Conservation (phyloP, 1,140 invertebrate species). For the Cyrtorhinus lividipennis region DNA sequence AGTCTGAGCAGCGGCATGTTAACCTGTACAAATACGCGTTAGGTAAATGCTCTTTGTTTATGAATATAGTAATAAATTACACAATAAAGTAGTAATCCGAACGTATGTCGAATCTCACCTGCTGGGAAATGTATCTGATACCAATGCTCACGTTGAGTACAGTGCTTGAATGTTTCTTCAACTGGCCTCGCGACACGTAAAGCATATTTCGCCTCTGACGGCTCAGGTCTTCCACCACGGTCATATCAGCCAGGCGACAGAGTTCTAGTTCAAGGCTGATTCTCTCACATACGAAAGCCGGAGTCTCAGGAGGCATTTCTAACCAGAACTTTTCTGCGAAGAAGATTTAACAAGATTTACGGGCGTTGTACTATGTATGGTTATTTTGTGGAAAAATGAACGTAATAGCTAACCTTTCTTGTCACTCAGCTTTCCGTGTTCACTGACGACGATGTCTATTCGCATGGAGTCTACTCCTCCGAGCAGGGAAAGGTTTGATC, state of each 20-base stretch:
- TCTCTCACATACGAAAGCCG: conserved; percentile 83
- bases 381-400: neutral
- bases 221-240: conserved; percentile 67
- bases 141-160: conserved; percentile 76
- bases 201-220: conserved; percentile 64
- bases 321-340: conserved; percentile 35
- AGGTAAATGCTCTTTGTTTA: neutral
- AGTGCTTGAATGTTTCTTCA: conserved; percentile 79
- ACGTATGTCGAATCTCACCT: conserved; percentile 40
- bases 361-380: neutral
- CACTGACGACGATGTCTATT: conserved; percentile 86
- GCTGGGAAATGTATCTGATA: conserved; percentile 74
- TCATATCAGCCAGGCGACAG: conserved; percentile 77
- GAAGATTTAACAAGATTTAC: conserved; percentile 1
- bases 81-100: too few relatives aligned
- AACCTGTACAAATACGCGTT: conserved; percentile 37
- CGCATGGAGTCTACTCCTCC: conserved; percentile 72
- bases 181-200: conserved; percentile 68
- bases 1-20: conserved; percentile 90
- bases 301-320: conserved; percentile 59
- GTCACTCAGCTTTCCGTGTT: conserved; percentile 42
- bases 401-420: conserved; percentile 16
- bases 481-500: conserved; percentile 77
- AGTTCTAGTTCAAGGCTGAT: conserved; percentile 77
- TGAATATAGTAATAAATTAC: too few relatives aligned